A percentile compares a stretch with the other conserved stretches of the same genome.
Conservation (phyloP, 2,113 vertebrate species). For the Rhynchomys soricoides region DNA sequence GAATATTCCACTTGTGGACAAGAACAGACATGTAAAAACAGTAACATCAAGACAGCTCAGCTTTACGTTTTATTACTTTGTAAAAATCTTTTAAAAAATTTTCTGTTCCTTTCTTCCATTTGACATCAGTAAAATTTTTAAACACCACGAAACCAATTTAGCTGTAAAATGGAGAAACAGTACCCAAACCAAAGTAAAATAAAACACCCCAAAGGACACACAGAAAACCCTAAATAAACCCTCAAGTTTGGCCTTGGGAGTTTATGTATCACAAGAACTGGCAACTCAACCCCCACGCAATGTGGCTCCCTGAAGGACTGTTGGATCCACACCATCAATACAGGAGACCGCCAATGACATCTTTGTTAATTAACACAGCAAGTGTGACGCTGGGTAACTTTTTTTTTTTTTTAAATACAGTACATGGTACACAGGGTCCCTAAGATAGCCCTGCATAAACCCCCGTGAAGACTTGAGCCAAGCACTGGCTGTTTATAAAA, state of each 20-base stretch:
- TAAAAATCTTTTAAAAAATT: conserved; percentile 61
- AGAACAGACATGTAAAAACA: conserved; percentile 88
- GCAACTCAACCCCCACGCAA: conserved; percentile 86
- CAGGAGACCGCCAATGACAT: conserved; percentile 82
- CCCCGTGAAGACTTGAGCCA: conserved; percentile 91
- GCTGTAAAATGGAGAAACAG: conserved; percentile 80
- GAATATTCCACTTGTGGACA: conserved; percentile 85
- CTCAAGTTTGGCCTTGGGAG: conserved; percentile 84
- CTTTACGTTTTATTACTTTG: conserved; percentile 76
- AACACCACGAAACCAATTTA: conserved; percentile 85
- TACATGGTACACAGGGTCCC: conserved; percentile 92
- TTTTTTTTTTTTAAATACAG: conserved; percentile 89
- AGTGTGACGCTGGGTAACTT: conserved; percentile 96
- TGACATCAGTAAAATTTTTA: conserved; percentile 85
- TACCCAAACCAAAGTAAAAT: conserved; percentile 76
- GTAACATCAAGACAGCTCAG: conserved; percentile 87
- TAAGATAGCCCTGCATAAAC: conserved; percentile 87
- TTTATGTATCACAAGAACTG: conserved; percentile 83
- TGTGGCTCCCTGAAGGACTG: conserved; percentile 82
- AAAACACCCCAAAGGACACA: conserved; percentile 77
- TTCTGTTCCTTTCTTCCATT: conserved; percentile 78
- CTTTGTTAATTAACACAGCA: conserved; percentile 95
- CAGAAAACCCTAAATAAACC: conserved; percentile 81
- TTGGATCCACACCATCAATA: conserved; percentile 80
- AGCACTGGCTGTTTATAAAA: conserved; percentile 97